Base-by-base conservation (phyloP, 2,113 vertebrate species). In the Elephantulus edwardii region DNA sequence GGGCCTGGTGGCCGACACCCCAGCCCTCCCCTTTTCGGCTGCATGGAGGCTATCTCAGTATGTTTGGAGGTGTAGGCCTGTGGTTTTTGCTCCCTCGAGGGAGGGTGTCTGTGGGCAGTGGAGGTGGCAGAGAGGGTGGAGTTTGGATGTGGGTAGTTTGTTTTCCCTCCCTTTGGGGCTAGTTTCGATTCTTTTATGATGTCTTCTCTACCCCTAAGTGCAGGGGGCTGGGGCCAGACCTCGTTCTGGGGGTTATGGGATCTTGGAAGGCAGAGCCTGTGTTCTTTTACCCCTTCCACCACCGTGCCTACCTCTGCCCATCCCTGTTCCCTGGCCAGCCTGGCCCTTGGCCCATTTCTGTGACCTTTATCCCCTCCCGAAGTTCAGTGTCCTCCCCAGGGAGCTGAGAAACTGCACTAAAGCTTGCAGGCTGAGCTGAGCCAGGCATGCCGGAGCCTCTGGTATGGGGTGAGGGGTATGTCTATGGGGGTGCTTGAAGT, bases 131-230 rank as follows among this genome's bases (percentile, higher is more conserved):
- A n/a, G 1, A 86, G 94, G 83, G 91, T 81, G 91, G 84, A 85
- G 91, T 78, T 80, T 95, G 79, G 52, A 68, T 93, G 94, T 93
- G 89, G 92, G 92, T 95, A 71, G 74, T 86, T 92, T 94, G 91
- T 94, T 94, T 96, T 93, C 92, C 87, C 93, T 95, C 77, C 90
- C 92, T 93, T 78, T 24, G 80, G 77, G 92, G 60, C 74, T 75
- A 70, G 89, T 93, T 94, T 95, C 86, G 2, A 74, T 92, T 95
- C 83, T 93, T 71, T 76, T 75, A 68, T 3, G 20, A 66, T 58
- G 84, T 72, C 50, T 87, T 76, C 76, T 83, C 64, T 35, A 42
- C 72, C 66, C 54, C 30, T 68, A 68, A 50, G 76, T 66, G 38
- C 50, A 24, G 33, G 70, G 66, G 80, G 60, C 76, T 20, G 1